Base-by-base conservation (phyloP, 2,888 invertebrate genomes). In the Perithous albicinctus region DNA sequence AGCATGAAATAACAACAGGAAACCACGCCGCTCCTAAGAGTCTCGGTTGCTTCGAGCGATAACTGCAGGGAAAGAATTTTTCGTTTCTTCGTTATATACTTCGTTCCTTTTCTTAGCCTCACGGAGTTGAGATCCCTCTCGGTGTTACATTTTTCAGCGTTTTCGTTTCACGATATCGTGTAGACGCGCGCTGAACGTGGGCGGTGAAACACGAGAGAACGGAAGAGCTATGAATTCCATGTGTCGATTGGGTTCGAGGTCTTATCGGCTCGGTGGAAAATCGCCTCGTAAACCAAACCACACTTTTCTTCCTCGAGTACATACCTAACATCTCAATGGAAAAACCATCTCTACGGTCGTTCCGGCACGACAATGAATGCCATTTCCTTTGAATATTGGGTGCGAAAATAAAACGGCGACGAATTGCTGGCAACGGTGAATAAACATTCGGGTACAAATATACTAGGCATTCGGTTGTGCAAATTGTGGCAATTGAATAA, bases 231-330 rank as follows among this genome's bases (percentile, higher is more conserved):
- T 46, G 54, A 54, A 72, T 59, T 69, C 35, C 69, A 48, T 38
- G 66, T 73, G 61, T 46, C 72, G 70, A 67, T 72, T n/a, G n/a
- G 61, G 29, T 35, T 63, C 63, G 54, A 41, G 54, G 26, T 80
- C 64, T 70, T 73, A 80, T 76, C 75, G 75, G 69, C 51, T 32
- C 26, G 35, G 48, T 32, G 56, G 64, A 81, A 76, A 75, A 75
- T 80, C 32, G 59, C 63, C 64, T 64, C 46, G 75, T 75, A 80
- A 74, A 74, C 54, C 69, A 10, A 54, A 8, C 51, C 51, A 51
- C 51, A 51, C 51, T 74, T 63, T 73, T 66, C 59, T 59, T n/a
- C 10, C 38, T 51, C 51, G n/a, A 32, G 15, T 56, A 32, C 56
- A 15, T 46, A 48, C 12, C 61, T 18, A 23, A 64, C 70, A 41